These are phyloP conservation scores for Euzophera pinguis DNA, from an alignment of 2,888 invertebrate species.

Conservation along the genomic window DNA sequence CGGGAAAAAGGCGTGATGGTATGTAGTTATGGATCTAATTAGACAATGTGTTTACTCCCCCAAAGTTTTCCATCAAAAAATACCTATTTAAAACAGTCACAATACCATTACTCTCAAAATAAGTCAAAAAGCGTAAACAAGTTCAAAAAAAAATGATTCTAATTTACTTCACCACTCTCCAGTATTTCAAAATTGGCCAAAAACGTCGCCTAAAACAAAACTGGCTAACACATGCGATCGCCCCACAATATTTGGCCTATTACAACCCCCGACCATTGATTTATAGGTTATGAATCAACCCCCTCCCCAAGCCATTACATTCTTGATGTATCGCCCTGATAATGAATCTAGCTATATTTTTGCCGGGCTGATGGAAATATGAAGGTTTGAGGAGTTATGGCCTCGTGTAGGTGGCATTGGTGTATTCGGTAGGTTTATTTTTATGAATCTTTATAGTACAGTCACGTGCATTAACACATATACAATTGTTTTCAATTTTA, in stretches of 20 bases:
- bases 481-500: too few relatives aligned
- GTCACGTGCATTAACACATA: too few relatives aligned
- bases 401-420: slow-evolving; percentile 31
- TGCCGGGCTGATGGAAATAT: slow-evolving; percentile 73
- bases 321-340: slow-evolving; percentile 70
- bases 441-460: too few relatives aligned
- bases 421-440: neutral
- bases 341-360: slow-evolving; percentile 76
- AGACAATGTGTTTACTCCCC: too few relatives aligned
- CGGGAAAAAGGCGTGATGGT: too few relatives aligned
- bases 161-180: too few relatives aligned
- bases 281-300: slow-evolving; percentile 78
- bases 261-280: slow-evolving; percentile 68
- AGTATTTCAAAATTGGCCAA: neutral
- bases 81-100: too few relatives aligned
- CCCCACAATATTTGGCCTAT: slow-evolving; percentile 70
- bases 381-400: slow-evolving; percentile 46
- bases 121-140: too few relatives aligned
- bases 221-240: slow-evolving; percentile 1
- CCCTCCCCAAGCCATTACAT: slow-evolving; percentile 44
- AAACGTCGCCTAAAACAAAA: neutral
- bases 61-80: too few relatives aligned
- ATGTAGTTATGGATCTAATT: too few relatives aligned
- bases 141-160: too few relatives aligned
- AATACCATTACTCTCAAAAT: too few relatives aligned